Evolutionary conservation across 1,140 invertebrate species (phyloP).

Genomic region (Listronotus bonariensis): DNA sequence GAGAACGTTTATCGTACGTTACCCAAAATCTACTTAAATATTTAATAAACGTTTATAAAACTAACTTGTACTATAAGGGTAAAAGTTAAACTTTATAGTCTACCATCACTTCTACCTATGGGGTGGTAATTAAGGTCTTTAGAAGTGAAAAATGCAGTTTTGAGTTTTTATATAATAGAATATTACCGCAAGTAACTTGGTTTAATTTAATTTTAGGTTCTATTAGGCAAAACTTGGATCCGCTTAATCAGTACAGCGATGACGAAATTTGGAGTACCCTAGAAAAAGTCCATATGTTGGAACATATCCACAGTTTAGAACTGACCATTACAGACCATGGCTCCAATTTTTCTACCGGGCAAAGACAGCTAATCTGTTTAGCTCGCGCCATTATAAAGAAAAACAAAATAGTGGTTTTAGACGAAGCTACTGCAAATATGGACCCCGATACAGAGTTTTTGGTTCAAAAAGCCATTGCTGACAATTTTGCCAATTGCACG

Average conservation of each 20-base stretch:
- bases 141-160: too few relatives aligned
- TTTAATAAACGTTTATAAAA: too few relatives aligned
- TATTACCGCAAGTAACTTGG: too few relatives aligned
- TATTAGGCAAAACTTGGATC: constrained; percentile 38
- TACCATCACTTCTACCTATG: too few relatives aligned
- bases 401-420: constrained; percentile 78
- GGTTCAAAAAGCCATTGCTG: constrained; percentile 69
- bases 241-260: constrained; percentile 56
- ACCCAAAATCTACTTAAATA: too few relatives aligned
- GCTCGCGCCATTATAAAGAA: constrained; percentile 75
- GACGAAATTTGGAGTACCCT: constrained; percentile 47
- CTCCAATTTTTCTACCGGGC: constrained; percentile 71
- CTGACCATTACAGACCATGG: constrained; percentile 23
- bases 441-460: constrained; percentile 72
- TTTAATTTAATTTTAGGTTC: constrained; percentile 23
- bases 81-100: too few relatives aligned
- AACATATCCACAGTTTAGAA: constrained; percentile 40
- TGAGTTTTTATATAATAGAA: too few relatives aligned
- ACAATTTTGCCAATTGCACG: constrained; percentile 72
- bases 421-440: constrained; percentile 75
- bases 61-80: too few relatives aligned
- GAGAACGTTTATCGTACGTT: too few relatives aligned
- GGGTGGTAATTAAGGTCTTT: too few relatives aligned
- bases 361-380: constrained; percentile 79
- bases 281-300: constrained; percentile 50